phyloP scores from a whole-genome alignment of 30 jellyfish, hydroid and myxozoan species.

The Cassiopea xamachana region DNA sequence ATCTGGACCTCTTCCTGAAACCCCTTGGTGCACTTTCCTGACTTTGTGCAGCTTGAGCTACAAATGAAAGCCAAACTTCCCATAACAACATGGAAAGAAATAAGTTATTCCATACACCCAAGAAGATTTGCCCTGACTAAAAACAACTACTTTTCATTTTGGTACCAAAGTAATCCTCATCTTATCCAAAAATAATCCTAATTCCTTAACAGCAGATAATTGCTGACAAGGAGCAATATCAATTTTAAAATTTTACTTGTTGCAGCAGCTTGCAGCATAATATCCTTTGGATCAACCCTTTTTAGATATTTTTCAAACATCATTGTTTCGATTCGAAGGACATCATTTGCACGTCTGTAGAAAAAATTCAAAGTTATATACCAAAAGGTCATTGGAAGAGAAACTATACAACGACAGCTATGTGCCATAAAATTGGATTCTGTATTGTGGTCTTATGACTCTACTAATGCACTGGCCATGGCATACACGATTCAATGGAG shows the following conservation, averaged over 20 bases:
- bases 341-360: constrained; percentile 88
- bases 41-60: constrained; percentile 57
- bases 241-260: constrained; percentile 5
- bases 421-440: too few relatives aligned
- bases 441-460: too few relatives aligned
- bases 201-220: too few relatives aligned
- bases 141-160: too few relatives aligned
- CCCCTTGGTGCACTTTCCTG: constrained; percentile 76
- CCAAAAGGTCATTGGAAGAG: too few relatives aligned
- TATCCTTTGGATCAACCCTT: constrained; percentile 96
- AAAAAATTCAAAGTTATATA: not conserved
- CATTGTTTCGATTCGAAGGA: constrained; percentile 83
- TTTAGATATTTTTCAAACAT: constrained; percentile 89
- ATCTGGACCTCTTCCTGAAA: constrained; percentile 82
- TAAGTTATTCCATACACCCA: too few relatives aligned
- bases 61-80: not conserved
- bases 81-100: not conserved
- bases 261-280: constrained; percentile 66
- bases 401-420: too few relatives aligned
- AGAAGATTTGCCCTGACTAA: too few relatives aligned
- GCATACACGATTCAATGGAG: too few relatives aligned
- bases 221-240: not conserved
- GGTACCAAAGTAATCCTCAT: too few relatives aligned
- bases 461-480: too few relatives aligned
- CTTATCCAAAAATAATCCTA: too few relatives aligned